These are phyloP conservation scores for Drosophila guanche DNA, from an alignment of 1,140 invertebrate species.

Conservation along the genomic window DNA sequence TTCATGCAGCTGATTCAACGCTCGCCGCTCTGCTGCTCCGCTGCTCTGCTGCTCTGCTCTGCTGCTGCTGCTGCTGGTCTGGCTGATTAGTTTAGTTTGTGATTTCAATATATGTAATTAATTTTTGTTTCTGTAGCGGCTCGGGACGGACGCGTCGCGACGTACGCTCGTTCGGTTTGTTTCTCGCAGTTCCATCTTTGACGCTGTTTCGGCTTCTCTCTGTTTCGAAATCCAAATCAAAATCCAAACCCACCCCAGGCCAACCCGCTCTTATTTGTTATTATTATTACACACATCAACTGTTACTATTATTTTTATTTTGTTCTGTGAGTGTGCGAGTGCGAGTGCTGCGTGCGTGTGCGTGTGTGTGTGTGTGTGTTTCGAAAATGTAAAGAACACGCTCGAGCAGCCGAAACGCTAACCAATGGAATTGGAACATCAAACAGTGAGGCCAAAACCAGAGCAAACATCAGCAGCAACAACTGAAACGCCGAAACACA, in stretches of 20 bases:
- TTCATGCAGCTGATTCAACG: slow-evolving; percentile 3
- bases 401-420: slow-evolving; percentile 34
- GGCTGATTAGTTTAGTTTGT: slow-evolving; percentile 80
- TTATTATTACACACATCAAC: slow-evolving; percentile 3
- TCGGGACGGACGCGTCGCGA: slow-evolving; percentile 69
- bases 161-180: slow-evolving; percentile 55
- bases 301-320: slow-evolving; percentile 22
- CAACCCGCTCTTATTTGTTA: slow-evolving; percentile 14
- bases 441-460: slow-evolving; percentile 40
- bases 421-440: slow-evolving; percentile 50
- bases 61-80: slow-evolving; percentile 48
- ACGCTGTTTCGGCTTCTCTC: slow-evolving; percentile 18
- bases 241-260: no score
- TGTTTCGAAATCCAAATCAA: not conserved
- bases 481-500: not conserved
- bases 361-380: slow-evolving; percentile 17
- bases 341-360: slow-evolving; percentile 22
- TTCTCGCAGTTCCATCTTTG: slow-evolving; percentile 9
- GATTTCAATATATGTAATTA: slow-evolving; percentile 79
- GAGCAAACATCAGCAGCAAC: not conserved
- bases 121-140: slow-evolving; percentile 78
- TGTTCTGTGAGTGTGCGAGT: slow-evolving; percentile 20
- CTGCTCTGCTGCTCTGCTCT: slow-evolving; percentile 24
- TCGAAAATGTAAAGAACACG: slow-evolving; percentile 52
- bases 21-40: not conserved